phyloP scores from a whole-genome alignment of 2,113 vertebrate genomes.

The Ammodytes dubius region DNA sequence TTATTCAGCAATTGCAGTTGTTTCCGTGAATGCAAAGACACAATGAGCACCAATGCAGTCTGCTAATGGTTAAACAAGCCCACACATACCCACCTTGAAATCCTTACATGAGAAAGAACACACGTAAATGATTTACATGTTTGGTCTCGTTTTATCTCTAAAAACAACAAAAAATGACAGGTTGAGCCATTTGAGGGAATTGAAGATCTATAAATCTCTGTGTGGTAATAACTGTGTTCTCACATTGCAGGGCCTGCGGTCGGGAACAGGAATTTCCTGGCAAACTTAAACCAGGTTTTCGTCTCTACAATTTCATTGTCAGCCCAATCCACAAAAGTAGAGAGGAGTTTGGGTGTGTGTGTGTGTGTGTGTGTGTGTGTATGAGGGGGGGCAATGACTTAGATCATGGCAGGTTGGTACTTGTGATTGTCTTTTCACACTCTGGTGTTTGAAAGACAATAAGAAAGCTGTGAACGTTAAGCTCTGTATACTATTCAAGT shows the following conservation, averaged over 20 bases:
- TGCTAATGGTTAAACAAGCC: conserved; percentile 6
- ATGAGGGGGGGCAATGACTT: conserved; percentile 1
- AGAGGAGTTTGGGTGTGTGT: not conserved
- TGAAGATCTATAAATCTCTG: conserved; percentile 66
- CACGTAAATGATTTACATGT: conserved; percentile 25
- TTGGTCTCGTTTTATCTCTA: conserved; percentile 47
- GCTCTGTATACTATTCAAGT: not conserved
- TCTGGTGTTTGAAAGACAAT: conserved; percentile 38
- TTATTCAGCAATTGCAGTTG: not conserved
- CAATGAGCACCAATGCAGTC: not conserved
- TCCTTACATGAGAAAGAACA: not conserved
- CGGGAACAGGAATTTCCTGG: conserved; percentile 69
- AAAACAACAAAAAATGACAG: conserved; percentile 57
- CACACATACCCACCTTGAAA: conserved; percentile 9
- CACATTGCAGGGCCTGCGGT: conserved; percentile 40
- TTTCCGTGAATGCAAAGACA: conserved; percentile 1
- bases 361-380: too few relatives aligned
- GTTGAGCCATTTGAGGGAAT: conserved; percentile 29
- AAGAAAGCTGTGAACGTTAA: conserved; percentile 36
- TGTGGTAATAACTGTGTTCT: conserved; percentile 70
- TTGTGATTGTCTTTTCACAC: conserved; percentile 39
- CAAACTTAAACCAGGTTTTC: conserved; percentile 67
- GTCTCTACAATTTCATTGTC: conserved; percentile 73
- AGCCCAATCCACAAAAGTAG: conserved; percentile 35
- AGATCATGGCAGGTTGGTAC: conserved; percentile 62